A percentile compares a stretch with the other conserved stretches of the same genome.
Evolutionary conservation across 92 coral and sea anemone species (phyloP).

Genomic region (Porites lobata): DNA sequence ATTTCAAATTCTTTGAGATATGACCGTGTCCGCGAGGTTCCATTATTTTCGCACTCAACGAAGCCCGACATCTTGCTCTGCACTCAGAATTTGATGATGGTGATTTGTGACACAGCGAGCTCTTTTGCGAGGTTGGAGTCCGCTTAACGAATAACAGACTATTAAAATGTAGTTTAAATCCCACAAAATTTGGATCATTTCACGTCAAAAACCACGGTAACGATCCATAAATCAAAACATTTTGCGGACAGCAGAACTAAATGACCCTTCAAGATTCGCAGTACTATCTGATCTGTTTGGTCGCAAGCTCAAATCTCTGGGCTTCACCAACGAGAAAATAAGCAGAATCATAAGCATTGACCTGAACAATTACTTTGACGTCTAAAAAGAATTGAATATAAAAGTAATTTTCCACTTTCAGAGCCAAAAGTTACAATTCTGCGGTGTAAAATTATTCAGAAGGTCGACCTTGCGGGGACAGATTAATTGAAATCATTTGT

Average conservation of each 20-base stretch:
- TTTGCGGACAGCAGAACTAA: conserved; percentile 20
- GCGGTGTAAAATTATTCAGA: conserved; percentile 51
- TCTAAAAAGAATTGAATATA: background rate
- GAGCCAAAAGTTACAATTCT: conserved; percentile 44
- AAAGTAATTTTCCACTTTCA: background rate
- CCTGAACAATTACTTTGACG: background rate
- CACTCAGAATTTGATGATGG: conserved; percentile 2
- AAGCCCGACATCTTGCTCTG: background rate
- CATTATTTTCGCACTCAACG: conserved; percentile 14
- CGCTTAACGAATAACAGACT: conserved; percentile 14
- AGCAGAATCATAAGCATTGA: background rate
- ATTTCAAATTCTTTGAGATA: conserved; percentile 15
- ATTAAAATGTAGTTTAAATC: conserved; percentile 47
- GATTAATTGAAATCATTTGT: conserved; percentile 53
- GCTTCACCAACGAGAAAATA: conserved; percentile 21
- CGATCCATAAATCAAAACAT: conserved; percentile 38
- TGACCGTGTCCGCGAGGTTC: conserved; percentile 7
- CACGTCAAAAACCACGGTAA: conserved; percentile 49
- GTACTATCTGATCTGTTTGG: conserved; percentile 35
- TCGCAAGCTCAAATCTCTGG: conserved; percentile 5
- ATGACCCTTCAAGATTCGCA: background rate
- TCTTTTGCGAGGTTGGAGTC: conserved; percentile 23
- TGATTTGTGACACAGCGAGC: background rate
- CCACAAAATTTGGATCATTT: conserved; percentile 23
- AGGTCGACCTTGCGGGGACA: conserved; percentile 29